These are phyloP conservation scores for Cuniculus paca DNA, from an alignment of 2,797 vertebrate species.

Conservation along the genomic window DNA sequence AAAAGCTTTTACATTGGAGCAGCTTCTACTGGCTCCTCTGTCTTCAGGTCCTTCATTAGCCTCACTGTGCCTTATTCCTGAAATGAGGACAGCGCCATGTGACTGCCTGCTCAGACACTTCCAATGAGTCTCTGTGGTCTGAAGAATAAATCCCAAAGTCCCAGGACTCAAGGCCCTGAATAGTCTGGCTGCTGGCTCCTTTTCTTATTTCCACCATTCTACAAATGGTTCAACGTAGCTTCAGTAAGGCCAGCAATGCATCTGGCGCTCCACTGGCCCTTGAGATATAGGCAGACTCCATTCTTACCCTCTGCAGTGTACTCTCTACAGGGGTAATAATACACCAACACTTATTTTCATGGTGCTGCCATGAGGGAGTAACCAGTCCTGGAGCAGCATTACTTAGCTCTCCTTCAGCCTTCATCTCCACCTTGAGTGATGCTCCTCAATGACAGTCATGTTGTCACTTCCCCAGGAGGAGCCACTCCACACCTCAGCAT, in stretches of 20 bases:
- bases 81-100: background rate
- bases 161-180: background rate
- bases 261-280: background rate
- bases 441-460: background rate
- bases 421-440: background rate
- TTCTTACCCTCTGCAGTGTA: background rate
- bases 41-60: background rate
- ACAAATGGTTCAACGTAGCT: background rate
- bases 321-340: background rate
- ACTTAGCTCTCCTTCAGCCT: background rate
- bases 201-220: background rate
- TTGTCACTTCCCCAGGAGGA: background rate
- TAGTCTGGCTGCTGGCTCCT: background rate
- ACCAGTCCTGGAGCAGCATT: background rate
- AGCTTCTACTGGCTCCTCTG: accelerated
- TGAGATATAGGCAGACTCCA: background rate
- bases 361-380: background rate
- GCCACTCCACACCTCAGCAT: accelerated
- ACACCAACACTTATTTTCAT: background rate
- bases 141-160: background rate
- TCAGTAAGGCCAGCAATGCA: background rate
- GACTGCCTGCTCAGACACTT: background rate
- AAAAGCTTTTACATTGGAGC: background rate
- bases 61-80: background rate
- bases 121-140: background rate